These are phyloP conservation scores for Stercorarius parasiticus DNA, from an alignment of 2,113 vertebrate species.

Conservation along the genomic window DNA sequence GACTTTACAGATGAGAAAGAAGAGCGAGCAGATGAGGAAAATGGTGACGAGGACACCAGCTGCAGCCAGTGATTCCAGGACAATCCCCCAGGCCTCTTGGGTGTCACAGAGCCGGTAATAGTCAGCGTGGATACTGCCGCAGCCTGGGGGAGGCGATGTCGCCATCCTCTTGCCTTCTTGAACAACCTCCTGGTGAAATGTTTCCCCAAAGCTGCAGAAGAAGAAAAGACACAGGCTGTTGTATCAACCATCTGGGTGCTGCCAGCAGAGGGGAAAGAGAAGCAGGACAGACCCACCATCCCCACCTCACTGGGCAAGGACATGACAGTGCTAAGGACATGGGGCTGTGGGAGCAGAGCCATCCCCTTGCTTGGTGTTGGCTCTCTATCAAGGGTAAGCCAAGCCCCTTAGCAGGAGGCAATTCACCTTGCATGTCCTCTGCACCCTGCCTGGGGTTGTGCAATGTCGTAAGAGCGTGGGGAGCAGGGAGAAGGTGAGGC, in stretches of 20 bases:
- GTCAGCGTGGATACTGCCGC: neutral
- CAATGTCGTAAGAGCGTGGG: neutral
- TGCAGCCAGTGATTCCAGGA: constrained; percentile 81
- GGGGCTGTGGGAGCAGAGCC: neutral
- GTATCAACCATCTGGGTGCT: neutral
- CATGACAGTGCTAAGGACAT: neutral
- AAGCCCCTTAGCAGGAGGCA: neutral
- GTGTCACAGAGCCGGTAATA: constrained; percentile 84
- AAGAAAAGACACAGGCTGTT: neutral
- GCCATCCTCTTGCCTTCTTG: neutral
- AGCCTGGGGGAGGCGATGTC: neutral
- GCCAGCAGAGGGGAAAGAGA: neutral
- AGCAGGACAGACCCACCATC: neutral
- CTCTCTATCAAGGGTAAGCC: neutral
- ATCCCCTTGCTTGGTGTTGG: neutral
- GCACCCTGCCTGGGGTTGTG: neutral
- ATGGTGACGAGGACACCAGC: constrained; percentile 77
- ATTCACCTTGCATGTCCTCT: neutral
- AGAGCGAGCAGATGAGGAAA: constrained; percentile 74
- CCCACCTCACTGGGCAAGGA: neutral
- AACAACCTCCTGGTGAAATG: neutral
- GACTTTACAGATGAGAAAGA: constrained; percentile 76
- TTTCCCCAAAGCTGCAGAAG: constrained; percentile 17
- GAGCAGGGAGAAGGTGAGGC: neutral
- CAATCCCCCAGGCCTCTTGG: constrained; percentile 81